phyloP scores from a whole-genome alignment of 2,113 vertebrate genomes.

The Suricata suricatta region DNA sequence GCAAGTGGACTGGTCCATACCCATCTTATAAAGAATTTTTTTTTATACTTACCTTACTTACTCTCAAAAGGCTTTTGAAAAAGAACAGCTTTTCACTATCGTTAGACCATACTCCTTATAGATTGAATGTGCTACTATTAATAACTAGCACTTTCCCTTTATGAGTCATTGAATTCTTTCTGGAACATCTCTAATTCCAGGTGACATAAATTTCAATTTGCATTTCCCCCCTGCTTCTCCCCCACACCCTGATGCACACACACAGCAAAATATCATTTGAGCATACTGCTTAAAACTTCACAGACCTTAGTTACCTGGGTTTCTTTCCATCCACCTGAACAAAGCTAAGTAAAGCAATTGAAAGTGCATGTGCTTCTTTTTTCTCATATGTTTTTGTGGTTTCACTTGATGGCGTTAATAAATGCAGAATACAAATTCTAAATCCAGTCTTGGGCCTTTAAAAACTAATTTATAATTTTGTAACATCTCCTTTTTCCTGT shows the following conservation, averaged over 20 bases:
- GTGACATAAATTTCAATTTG: conserved; percentile 19
- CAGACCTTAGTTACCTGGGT: neutral
- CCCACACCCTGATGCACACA: neutral
- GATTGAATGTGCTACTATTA: neutral
- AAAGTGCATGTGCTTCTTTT: neutral
- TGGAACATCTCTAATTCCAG: neutral
- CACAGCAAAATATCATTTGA: neutral
- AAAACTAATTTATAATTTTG: conserved; percentile 25
- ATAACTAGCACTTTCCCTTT: neutral
- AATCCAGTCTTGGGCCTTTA: neutral
- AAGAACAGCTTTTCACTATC: neutral
- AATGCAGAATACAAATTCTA: neutral
- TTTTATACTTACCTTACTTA: neutral
- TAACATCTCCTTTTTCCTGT: neutral
- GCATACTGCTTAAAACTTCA: neutral
- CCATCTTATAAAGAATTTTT: neutral
- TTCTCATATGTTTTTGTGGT: neutral
- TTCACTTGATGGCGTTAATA: conserved; percentile 8
- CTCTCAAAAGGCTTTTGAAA: neutral
- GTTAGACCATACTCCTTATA: neutral
- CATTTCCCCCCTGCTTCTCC: neutral
- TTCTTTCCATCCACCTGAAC: neutral
- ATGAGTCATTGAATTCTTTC: neutral
- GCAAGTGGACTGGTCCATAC: neutral
- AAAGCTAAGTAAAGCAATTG: neutral